phyloP scores from a whole-genome alignment of 2,888 invertebrate species.

The Phoenoteleia sp. region DNA sequence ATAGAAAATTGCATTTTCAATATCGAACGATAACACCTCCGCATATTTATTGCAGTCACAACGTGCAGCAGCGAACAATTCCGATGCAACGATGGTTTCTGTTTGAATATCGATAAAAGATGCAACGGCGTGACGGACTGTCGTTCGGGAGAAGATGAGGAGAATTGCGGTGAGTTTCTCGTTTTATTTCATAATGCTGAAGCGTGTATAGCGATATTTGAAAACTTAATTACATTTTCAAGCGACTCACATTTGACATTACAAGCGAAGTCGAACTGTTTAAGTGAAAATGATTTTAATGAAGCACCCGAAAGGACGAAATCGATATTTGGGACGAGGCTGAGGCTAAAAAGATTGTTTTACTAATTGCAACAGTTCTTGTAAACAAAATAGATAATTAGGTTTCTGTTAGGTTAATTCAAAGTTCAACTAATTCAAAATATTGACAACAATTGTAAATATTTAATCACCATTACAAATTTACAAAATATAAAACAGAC shows the following conservation, averaged over 20 bases:
- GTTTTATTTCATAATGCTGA: not conserved
- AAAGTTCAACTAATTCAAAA: no score
- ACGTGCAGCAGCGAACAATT: constrained; percentile 87
- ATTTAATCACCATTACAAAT: no score
- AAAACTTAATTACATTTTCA: constrained; percentile 10
- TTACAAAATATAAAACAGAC: not conserved
- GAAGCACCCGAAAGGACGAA: constrained; percentile 26
- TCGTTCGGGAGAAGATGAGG: constrained; percentile 88
- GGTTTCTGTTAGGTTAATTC: no score
- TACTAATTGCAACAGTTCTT: constrained; percentile 53
- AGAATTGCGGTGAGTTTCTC: constrained; percentile 86
- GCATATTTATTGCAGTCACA: constrained; percentile 81
- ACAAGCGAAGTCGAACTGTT: not conserved
- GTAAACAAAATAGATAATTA: no score
- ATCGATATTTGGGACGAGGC: constrained; percentile 21
- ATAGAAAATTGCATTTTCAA: constrained; percentile 8
- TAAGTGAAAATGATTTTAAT: not conserved
- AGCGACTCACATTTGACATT: not conserved
- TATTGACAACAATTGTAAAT: no score
- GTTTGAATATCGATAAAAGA: constrained; percentile 86
- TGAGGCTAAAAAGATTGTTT: constrained; percentile 34
- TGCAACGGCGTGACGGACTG: constrained; percentile 88
- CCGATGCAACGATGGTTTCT: constrained; percentile 88
- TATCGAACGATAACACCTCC: constrained; percentile 33
- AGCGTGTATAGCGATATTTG: not conserved